A percentile compares a stretch with the other conserved stretches of the same genome.
Conservation (phyloP, 2,888 invertebrate species). For the Arenicola marina region DNA sequence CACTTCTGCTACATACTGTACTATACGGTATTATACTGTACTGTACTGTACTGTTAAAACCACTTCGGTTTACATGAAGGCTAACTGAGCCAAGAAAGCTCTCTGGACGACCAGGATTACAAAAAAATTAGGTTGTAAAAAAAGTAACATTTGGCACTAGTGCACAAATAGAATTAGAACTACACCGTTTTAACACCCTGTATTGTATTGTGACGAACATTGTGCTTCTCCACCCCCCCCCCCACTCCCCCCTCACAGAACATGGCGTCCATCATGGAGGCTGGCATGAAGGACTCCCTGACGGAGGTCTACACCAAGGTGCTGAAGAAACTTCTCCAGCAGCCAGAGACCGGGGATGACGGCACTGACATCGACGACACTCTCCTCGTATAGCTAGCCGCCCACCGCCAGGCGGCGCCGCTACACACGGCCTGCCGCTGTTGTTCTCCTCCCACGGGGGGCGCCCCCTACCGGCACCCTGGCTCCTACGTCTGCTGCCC, state of each 20-base stretch:
- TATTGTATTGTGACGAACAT: not conserved
- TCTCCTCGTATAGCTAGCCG: conserved; percentile 68
- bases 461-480: no score
- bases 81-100: no score
- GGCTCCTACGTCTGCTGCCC: no score
- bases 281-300: conserved; percentile 86
- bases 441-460: no score
- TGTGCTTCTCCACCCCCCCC: not conserved
- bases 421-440: no score
- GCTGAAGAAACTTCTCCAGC: conserved; percentile 76
- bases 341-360: conserved; percentile 78
- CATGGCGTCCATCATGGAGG: conserved; percentile 77
- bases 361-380: conserved; percentile 94
- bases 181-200: not conserved
- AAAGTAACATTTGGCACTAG: not conserved
- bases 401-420: no score
- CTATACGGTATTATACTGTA: no score
- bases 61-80: no score
- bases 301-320: conserved; percentile 88
- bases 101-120: not conserved
- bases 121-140: not conserved
- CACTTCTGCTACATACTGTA: no score
- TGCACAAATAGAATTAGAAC: not conserved
- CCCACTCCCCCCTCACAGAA: conserved; percentile 64
- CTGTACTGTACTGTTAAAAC: no score